phyloP scores from a whole-genome alignment of 2,113 vertebrate species.

The Silurus asotus region DNA sequence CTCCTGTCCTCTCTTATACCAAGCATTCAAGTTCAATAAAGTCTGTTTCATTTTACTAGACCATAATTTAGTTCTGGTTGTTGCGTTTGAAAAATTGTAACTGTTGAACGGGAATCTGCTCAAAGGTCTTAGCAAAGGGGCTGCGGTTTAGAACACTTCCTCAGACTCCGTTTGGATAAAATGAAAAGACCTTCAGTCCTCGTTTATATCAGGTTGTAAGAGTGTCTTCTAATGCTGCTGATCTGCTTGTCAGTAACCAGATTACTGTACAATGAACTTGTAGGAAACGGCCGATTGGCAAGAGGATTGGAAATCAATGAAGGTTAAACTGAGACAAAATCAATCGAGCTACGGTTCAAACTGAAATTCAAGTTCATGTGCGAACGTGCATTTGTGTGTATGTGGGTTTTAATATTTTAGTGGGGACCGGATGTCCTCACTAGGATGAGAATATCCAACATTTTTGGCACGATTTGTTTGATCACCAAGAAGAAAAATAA shows the following conservation, averaged over 20 bases:
- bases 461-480: neutral
- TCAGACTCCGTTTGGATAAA: constrained; percentile 44
- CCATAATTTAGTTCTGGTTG: constrained; percentile 31
- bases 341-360: constrained; percentile 50
- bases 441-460: neutral
- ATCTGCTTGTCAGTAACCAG: constrained; percentile 36
- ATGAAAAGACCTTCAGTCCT: neutral
- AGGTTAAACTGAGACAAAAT: constrained; percentile 55
- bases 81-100: neutral
- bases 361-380: constrained; percentile 62
- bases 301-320: constrained; percentile 54
- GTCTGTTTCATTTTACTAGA: constrained; percentile 73
- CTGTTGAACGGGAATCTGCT: neutral
- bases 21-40: constrained; percentile 80
- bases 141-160: constrained; percentile 40
- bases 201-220: neutral
- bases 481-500: neutral
- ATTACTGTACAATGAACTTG: constrained; percentile 45
- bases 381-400: neutral
- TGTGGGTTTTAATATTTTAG: neutral
- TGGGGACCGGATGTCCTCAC: neutral
- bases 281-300: constrained; percentile 44
- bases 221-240: neutral
- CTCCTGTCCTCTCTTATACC: constrained; percentile 66
- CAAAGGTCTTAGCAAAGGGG: neutral